Conservation (phyloP, 2,113 vertebrate species). For the Stegostoma tigrinum region DNA sequence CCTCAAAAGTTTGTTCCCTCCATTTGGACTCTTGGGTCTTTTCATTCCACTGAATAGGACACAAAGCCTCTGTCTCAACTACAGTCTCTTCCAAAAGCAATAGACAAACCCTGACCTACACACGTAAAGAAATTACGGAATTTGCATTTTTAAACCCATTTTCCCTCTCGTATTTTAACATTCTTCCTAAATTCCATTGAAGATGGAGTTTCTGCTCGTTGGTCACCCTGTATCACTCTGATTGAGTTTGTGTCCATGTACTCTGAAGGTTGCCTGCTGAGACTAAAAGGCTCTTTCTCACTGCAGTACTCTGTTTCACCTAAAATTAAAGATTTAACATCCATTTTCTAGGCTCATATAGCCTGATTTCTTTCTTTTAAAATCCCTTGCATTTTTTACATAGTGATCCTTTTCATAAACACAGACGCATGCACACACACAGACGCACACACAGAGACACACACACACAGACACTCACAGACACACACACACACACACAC, state of each 20-base stretch:
- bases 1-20: slow-evolving; percentile 85
- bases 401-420: not conserved
- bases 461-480: too few relatives aligned
- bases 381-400: not conserved
- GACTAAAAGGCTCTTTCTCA: slow-evolving; percentile 46
- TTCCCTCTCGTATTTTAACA: slow-evolving; percentile 40
- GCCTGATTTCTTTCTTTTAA: slow-evolving; percentile 17
- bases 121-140: slow-evolving; percentile 54
- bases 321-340: not conserved
- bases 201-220: slow-evolving; percentile 31
- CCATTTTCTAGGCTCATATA: slow-evolving; percentile 20
- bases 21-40: slow-evolving; percentile 69
- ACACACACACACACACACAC: not conserved
- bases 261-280: slow-evolving; percentile 50
- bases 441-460: too few relatives aligned
- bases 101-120: slow-evolving; percentile 60
- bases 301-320: slow-evolving; percentile 26
- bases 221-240: slow-evolving; percentile 42
- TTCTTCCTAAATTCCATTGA: slow-evolving; percentile 42
- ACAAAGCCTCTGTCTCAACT: slow-evolving; percentile 66
- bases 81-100: slow-evolving; percentile 53
- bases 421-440: not conserved
- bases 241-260: slow-evolving; percentile 42
- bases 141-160: slow-evolving; percentile 63
- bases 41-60: slow-evolving; percentile 74